Conservation (phyloP, 2,113 vertebrate species). For the Cairina moschata region DNA sequence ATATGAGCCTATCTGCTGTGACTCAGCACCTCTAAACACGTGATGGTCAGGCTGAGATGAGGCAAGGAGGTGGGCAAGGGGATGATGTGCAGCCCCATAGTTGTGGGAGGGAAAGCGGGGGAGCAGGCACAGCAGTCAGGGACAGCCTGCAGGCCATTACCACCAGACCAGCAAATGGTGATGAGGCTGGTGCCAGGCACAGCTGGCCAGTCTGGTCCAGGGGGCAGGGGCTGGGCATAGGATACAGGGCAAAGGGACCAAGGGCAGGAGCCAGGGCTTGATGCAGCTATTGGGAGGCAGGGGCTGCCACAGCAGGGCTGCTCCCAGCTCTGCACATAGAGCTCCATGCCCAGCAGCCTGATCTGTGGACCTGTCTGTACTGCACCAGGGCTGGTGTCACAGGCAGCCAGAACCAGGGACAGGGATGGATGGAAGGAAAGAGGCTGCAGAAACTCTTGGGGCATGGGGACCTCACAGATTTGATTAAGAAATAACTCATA, state of each 20-base stretch:
- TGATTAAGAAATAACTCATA: not conserved
- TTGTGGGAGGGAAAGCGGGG: not conserved
- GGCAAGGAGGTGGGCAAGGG: no score
- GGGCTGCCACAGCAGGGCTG: not conserved
- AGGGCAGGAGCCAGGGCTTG: not conserved
- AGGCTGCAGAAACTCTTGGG: not conserved
- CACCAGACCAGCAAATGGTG: not conserved
- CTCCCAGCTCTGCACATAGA: not conserved
- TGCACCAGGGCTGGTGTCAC: not conserved
- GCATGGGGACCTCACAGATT: not conserved
- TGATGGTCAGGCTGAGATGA: not conserved
- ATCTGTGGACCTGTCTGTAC: not conserved
- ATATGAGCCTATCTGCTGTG: not conserved
- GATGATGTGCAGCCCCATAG: not conserved
- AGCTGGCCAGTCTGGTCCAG: not conserved
- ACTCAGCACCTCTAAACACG: not conserved
- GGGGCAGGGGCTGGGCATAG: not conserved
- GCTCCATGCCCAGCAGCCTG: not conserved
- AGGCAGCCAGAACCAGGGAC: not conserved
- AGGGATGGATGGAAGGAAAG: not conserved
- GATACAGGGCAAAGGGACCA: no score
- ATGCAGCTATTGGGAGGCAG: not conserved
- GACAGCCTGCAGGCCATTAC: no score
- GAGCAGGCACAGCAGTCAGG: not conserved
- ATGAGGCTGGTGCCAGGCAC: not conserved